These are phyloP conservation scores for Stenopsyche tienmushanensis DNA, from an alignment of 1,140 invertebrate species.

Conservation along the genomic window DNA sequence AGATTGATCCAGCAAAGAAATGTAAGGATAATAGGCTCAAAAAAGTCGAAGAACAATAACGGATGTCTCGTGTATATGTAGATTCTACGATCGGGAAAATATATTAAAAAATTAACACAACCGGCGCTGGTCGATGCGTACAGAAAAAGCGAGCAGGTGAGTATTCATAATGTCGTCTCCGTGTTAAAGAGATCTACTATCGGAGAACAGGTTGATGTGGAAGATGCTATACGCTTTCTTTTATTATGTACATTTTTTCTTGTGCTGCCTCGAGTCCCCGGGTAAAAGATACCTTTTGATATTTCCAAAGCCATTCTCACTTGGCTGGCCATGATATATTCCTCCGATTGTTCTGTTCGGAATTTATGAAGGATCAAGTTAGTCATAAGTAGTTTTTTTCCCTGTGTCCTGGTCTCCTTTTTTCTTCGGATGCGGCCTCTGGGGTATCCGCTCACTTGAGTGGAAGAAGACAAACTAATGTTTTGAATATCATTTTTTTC, in stretches of 20 bases:
- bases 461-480: too few species aligned
- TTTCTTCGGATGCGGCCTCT: not conserved
- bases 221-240: constrained; percentile 15
- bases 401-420: constrained; percentile 5
- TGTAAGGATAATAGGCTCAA: too few species aligned
- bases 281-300: constrained; percentile 39
- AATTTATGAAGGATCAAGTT: constrained; percentile 43
- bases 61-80: too few species aligned
- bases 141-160: constrained; percentile 16
- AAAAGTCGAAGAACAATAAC: too few species aligned
- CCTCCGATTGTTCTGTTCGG: constrained; percentile 39
- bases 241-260: constrained; percentile 23
- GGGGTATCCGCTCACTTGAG: too few species aligned
- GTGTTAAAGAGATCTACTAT: not conserved
- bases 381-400: constrained; percentile 35
- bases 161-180: constrained; percentile 4
- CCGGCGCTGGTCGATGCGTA: not conserved
- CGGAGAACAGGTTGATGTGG: constrained; percentile 1
- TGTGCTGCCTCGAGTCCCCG: too few species aligned
- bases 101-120: not conserved
- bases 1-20: too few species aligned
- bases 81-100: too few species aligned
- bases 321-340: constrained; percentile 39
- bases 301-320: constrained; percentile 38
- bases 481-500: too few species aligned